Evolutionary conservation across 2,113 vertebrate genomes (phyloP), one percentile per base, ranked within the genome.

Genomic region (Tichodroma muraria): DNA sequence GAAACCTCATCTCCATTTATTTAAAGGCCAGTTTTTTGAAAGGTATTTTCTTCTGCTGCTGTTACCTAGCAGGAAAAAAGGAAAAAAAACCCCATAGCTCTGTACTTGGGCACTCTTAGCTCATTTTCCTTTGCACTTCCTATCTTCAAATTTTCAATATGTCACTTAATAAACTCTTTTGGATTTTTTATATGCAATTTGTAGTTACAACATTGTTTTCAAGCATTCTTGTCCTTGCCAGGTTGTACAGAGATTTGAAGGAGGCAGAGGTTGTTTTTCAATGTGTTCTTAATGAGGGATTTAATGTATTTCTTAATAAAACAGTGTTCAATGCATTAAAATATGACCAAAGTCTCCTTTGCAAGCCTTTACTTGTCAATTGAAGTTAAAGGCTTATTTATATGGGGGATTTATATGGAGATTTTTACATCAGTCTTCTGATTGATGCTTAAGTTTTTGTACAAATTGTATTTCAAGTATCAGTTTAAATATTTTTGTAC

Each of bases 401-500:
- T 59, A 64, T 64, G 77, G 49, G 84, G 20, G n/a, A 56, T 78
- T 90, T 90, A 47, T 63, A 63, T 63, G 80, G 53, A 86, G 22
- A 31, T 19, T 71, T 93, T 93, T 25, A 15, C 21, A 94, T 89
- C 64, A 71, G 19, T 71, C 64, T 86, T 71, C 80, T 92, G 86
- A 78, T 73, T 53, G 76, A 94, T 84, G 60, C 72, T 85, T 80
- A 83, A 80, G 49, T 70, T 90, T 86, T 86, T 84, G 38, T 88
- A 89, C 77, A 90, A 94, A 95, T 86, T 93, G 53, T 66, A 54
- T 84, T 94, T 95, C 77, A 79, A 88, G 82, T 60, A 85, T 64
- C 71, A 84, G 56, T 77, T 90, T 88, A 84, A 96, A 94, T 89
- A 85, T 85, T 88, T 91, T 81, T 87, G 10, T 81, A n/a, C n/a